Conservation (phyloP, 2,888 invertebrate genomes). For the Pristionchus japonicus region DNA sequence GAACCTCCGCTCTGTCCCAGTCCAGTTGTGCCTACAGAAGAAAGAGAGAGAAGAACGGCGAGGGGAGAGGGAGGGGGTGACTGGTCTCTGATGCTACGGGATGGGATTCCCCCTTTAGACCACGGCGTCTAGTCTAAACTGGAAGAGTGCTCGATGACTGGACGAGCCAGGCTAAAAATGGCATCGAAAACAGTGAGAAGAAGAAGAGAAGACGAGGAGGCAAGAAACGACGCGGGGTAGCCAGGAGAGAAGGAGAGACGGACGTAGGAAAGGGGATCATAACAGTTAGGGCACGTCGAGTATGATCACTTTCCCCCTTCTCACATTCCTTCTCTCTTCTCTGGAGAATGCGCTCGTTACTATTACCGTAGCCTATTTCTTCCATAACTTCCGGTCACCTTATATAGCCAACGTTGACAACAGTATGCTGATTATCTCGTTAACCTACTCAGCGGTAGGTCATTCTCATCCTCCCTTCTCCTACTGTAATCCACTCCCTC, state of each 20-base stretch:
- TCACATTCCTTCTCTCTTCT: background rate
- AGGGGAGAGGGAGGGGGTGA: background rate
- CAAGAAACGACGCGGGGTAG: background rate
- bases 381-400: too few relatives aligned
- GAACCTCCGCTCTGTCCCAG: background rate
- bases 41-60: background rate
- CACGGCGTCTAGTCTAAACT: background rate
- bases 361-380: background rate
- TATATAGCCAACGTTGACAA: too few relatives aligned
- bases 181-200: background rate
- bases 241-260: background rate
- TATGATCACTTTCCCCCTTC: background rate
- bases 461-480: background rate
- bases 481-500: background rate
- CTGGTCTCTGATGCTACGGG: constrained; percentile 40
- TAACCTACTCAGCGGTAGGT: background rate
- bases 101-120: constrained; percentile 11
- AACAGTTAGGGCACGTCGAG: background rate
- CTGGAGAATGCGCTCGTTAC: background rate
- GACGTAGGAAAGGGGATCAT: background rate
- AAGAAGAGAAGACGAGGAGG: background rate
- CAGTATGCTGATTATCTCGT: too few relatives aligned
- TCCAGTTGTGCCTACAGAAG: constrained; percentile 34
- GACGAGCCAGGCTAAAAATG: constrained; percentile 14
- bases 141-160: background rate